Evolutionary conservation across 2,113 vertebrate species (phyloP).

Genomic region (Cebidichthys violaceus): DNA sequence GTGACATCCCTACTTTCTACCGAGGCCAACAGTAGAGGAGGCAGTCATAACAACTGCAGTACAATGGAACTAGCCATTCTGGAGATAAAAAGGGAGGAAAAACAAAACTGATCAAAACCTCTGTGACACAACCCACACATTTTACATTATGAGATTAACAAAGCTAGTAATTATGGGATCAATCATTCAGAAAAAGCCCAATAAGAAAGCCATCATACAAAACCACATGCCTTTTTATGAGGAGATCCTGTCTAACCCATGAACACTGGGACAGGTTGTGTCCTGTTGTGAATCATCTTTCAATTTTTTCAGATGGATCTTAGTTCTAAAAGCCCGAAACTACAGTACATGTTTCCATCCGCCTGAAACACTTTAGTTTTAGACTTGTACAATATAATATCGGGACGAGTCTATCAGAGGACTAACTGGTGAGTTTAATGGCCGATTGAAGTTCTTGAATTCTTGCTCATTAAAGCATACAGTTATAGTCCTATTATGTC

Average conservation of each 20-base stretch:
- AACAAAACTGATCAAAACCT: not conserved
- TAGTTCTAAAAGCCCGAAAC: not conserved
- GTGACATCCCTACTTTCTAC: too few relatives aligned
- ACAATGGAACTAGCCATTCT: not conserved
- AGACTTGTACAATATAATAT: not conserved
- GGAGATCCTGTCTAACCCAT: not conserved
- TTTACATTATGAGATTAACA: not conserved
- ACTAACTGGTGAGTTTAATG: constrained; percentile 4
- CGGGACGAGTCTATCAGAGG: constrained; percentile 4
- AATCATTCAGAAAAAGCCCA: not conserved
- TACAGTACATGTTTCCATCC: not conserved
- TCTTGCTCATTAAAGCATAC: not conserved
- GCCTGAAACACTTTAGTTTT: not conserved
- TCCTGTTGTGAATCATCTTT: not conserved
- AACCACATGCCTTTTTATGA: not conserved
- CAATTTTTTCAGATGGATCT: not conserved
- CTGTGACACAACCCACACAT: not conserved
- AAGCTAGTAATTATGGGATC: not conserved
- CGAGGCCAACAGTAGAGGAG: too few relatives aligned
- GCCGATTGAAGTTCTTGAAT: constrained; percentile 23
- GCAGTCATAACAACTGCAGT: not conserved
- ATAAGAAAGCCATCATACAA: constrained; percentile 4
- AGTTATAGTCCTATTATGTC: constrained; percentile 9
- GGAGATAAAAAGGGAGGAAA: not conserved
- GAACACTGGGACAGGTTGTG: not conserved